A percentile compares a stretch with the other conserved stretches of the same genome.
Conservation (phyloP, 2,888 invertebrate genomes). For the Sarcophaga rosellei region DNA sequence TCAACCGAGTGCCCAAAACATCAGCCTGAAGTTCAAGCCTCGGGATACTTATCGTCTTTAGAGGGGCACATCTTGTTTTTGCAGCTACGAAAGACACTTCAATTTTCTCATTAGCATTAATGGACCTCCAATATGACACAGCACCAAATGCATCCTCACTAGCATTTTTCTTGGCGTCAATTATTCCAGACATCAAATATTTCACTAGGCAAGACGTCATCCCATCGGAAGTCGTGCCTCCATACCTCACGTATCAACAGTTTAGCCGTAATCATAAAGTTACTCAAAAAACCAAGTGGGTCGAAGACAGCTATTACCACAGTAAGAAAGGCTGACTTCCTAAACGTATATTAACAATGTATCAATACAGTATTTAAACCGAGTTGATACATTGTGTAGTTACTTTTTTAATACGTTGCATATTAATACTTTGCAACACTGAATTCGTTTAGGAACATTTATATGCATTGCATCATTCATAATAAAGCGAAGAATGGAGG, state of each 20-base stretch:
- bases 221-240: constrained; percentile 7
- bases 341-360: too few species aligned
- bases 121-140: constrained; percentile 61
- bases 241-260: constrained; percentile 33
- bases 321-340: too few species aligned
- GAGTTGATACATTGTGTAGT: too few species aligned
- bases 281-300: constrained; percentile 20
- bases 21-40: constrained; percentile 46
- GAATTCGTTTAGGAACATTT: too few species aligned
- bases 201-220: neutral
- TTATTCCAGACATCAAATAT: constrained; percentile 1
- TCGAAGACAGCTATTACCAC: constrained; percentile 35
- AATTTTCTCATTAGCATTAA: constrained; percentile 23
- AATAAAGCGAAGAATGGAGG: too few species aligned
- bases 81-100: constrained; percentile 56
- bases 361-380: too few species aligned
- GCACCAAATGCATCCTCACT: constrained; percentile 69
- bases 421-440: too few species aligned
- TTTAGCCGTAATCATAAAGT: constrained; percentile 7
- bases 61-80: constrained; percentile 63
- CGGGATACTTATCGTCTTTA: constrained; percentile 57
- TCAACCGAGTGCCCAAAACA: constrained; percentile 20
- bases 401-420: too few species aligned
- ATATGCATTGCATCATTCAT: too few species aligned
- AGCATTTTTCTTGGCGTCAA: constrained; percentile 28